Percentiles rank a stretch among this genome's conserved stretches.
Conservation (phyloP, 2,113 vertebrate species). For the Nipponia nippon region DNA sequence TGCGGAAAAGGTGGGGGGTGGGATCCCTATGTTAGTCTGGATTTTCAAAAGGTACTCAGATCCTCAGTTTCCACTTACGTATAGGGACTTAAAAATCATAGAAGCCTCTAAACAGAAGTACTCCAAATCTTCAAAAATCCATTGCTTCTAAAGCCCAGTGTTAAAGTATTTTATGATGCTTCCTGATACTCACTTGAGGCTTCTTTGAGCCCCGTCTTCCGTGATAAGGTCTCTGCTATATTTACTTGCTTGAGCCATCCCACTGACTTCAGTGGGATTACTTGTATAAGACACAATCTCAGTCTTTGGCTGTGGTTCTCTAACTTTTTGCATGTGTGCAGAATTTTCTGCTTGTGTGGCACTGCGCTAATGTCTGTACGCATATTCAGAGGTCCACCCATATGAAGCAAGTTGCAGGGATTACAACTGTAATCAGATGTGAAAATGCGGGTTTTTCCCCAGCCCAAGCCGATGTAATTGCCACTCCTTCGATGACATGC, state of each 20-base stretch:
- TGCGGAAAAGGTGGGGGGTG: background rate
- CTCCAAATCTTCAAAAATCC: background rate
- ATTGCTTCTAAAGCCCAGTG: constrained; percentile 45
- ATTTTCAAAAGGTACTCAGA: background rate
- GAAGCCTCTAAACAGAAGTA: background rate
- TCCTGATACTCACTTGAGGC: constrained; percentile 27
- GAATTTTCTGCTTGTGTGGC: constrained; percentile 66
- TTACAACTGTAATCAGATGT: constrained; percentile 66
- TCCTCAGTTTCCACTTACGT: background rate
- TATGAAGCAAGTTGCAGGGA: constrained; percentile 62
- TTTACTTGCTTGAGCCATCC: constrained; percentile 43
- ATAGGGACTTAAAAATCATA: background rate
- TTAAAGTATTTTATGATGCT: constrained; percentile 48
- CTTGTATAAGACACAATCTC: constrained; percentile 28
- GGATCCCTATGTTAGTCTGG: background rate
- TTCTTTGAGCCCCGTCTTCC: background rate
- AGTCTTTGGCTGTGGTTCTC: constrained; percentile 38
- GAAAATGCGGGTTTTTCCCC: constrained; percentile 58
- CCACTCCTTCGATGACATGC: constrained; percentile 43
- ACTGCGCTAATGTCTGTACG: constrained; percentile 32
- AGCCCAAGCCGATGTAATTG: constrained; percentile 50
- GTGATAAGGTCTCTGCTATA: constrained; percentile 11
- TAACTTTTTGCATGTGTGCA: constrained; percentile 56
- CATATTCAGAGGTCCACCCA: constrained; percentile 55
- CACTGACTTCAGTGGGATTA: constrained; percentile 59